Evolutionary conservation across 2,113 vertebrate genomes (phyloP), one percentile per base, ranked within the genome.

Genomic region (Glareola pratincola): DNA sequence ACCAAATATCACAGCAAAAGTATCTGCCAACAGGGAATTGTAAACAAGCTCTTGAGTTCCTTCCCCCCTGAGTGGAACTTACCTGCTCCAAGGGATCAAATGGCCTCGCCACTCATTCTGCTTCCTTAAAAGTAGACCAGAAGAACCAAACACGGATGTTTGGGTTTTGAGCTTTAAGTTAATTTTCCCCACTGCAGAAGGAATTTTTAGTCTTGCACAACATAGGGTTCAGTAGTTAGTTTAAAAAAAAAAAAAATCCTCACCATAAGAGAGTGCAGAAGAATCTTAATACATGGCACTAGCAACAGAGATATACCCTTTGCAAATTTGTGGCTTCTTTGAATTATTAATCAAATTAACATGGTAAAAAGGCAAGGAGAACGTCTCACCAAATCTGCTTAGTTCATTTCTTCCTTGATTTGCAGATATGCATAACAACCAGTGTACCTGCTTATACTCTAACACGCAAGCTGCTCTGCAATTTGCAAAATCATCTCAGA

Each of bases 31-130:
- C 3, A 2, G 94, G 94, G 88, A 94, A 90, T 78, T 69, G 81
- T 82, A 94, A 96, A 88, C 62, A 95, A 93, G 69, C 93, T 89
- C 91, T 85, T 94, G 91, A 96, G 93, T 97, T 96, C 72, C 88
- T 89, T 96, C 90, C 91, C 88, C 95, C 95, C 88, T 95, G 90
- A 90, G 90, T 50, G 83, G 77, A 75, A 91, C 67, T 89, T 90
- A 94, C 94, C 94, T 97, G 89, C 74, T 95, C 94, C 66, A 50
- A 85, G 95, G 86, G 92, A 95, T 94, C 89, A 53, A 84, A 87
- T 84, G 85, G 68, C 73, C 80, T 81, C 79, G 72, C 80, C 50
- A 23, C 63, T 92, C 94, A 86, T 86, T 92, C 94, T 86, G 83
- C 81, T 94, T 86, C 91, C 76, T 73, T 94, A 89, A 85, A 93